phyloP scores from a whole-genome alignment of 2,888 invertebrate genomes.

The Oegoconia quadripuncta region DNA sequence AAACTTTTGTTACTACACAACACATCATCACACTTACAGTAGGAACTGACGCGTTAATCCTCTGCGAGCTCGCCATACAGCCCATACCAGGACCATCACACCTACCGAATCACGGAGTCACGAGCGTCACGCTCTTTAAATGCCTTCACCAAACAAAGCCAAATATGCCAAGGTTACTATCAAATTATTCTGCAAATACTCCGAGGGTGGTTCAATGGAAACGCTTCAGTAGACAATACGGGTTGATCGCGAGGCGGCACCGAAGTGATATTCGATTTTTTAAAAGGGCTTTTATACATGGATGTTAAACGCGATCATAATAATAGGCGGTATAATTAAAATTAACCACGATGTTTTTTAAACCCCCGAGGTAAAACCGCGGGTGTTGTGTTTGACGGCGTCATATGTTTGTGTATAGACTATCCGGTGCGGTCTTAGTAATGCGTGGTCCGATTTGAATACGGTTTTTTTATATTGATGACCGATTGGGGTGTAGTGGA shows the following conservation, averaged over 20 bases:
- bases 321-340: too few relatives aligned
- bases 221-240: slow-evolving; percentile 42
- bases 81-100: slow-evolving; percentile 53
- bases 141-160: slow-evolving; percentile 19
- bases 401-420: too few relatives aligned
- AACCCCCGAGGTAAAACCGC: too few relatives aligned
- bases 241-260: slow-evolving; percentile 40
- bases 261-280: slow-evolving; percentile 16
- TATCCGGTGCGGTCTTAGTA: too few relatives aligned
- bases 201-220: slow-evolving; percentile 22
- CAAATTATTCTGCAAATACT: slow-evolving; percentile 29
- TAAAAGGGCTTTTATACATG: too few relatives aligned
- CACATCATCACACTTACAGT: slow-evolving; percentile 30
- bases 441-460: too few relatives aligned
- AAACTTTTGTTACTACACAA: too few relatives aligned
- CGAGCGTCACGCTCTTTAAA: neutral
- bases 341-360: too few relatives aligned
- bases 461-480: too few relatives aligned
- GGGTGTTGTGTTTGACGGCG: too few relatives aligned
- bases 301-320: too few relatives aligned
- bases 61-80: slow-evolving; percentile 53
- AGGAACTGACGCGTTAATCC: slow-evolving; percentile 33
- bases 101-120: neutral
- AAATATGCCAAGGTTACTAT: slow-evolving; percentile 50
- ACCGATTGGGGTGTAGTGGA: too few relatives aligned